Evolutionary conservation across 2,888 invertebrate species (phyloP).

Genomic region (Ophioninae sp.): DNA sequence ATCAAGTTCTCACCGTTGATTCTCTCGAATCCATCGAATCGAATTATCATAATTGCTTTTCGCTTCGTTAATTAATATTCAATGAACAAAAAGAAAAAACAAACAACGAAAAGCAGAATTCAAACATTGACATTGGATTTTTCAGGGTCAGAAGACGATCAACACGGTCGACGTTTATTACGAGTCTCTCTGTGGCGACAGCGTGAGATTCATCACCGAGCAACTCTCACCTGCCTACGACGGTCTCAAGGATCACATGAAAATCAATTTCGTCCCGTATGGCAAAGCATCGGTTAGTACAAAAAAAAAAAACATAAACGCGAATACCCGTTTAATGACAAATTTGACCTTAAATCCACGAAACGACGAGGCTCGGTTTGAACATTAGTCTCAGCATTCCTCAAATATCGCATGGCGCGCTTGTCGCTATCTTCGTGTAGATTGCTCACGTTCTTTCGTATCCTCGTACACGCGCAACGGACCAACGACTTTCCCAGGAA

Average conservation of each 20-base stretch:
- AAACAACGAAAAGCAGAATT: background rate
- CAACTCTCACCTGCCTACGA: constrained; percentile 81
- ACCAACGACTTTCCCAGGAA: background rate
- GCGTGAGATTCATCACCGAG: constrained; percentile 80
- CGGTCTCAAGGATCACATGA: constrained; percentile 75
- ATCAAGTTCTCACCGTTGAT: constrained; percentile 19
- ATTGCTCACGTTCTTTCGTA: background rate
- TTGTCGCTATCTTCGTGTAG: background rate
- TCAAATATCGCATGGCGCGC: background rate
- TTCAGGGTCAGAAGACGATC: constrained; percentile 51
- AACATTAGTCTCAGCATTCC: background rate
- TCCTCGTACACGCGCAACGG: background rate
- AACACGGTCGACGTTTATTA: constrained; percentile 82
- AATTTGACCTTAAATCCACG: background rate
- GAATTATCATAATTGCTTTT: background rate
- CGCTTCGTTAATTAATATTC: background rate
- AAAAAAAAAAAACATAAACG: background rate
- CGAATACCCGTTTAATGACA: background rate
- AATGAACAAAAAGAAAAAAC: background rate
- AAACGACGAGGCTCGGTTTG: background rate
- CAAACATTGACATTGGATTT: background rate
- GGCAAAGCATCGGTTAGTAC: constrained; percentile 82
- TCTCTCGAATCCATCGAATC: background rate
- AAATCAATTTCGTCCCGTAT: constrained; percentile 81
- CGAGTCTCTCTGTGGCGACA: constrained; percentile 83